A percentile compares a stretch with the other conserved stretches of the same genome.
phyloP scores from a whole-genome alignment of 2,888 invertebrate genomes.

The Amblyjoppa fuscipennis region DNA sequence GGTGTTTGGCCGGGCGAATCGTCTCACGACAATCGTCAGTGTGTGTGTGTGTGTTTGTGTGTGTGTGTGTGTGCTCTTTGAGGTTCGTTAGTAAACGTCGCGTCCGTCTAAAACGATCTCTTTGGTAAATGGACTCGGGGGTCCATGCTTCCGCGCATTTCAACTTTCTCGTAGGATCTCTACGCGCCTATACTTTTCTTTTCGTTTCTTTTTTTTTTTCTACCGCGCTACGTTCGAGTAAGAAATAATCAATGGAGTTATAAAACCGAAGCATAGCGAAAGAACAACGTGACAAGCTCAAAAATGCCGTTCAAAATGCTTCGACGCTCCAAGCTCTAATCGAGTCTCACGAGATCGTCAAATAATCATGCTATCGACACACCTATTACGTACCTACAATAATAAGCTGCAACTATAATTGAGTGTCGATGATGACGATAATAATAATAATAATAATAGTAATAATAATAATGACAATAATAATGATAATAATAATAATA shows the following conservation, averaged over 20 bases:
- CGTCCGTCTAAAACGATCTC: slow-evolving; percentile 51
- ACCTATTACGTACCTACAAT: slow-evolving; percentile 42
- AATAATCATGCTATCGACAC: slow-evolving; percentile 62
- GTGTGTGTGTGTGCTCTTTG: slow-evolving; percentile 21
- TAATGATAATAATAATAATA: slow-evolving; percentile 55
- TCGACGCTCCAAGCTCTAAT: slow-evolving; percentile 21
- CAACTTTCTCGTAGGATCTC: slow-evolving; percentile 6
- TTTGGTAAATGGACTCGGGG: slow-evolving; percentile 64
- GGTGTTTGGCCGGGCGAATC: slow-evolving; percentile 41
- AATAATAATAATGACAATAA: slow-evolving; percentile 53
- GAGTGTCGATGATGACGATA: slow-evolving; percentile 38
- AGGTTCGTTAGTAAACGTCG: slow-evolving; percentile 38
- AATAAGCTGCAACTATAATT: slow-evolving; percentile 31
- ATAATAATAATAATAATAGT: slow-evolving; percentile 54
- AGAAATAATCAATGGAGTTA: slow-evolving; percentile 46
- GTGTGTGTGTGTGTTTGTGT: neutral
- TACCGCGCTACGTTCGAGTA: slow-evolving; percentile 28
- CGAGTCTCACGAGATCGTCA: slow-evolving; percentile 54
- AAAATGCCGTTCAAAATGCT: slow-evolving; percentile 31
- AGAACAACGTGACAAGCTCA: slow-evolving; percentile 25
- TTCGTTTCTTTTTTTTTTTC: neutral
- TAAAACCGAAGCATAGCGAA: slow-evolving; percentile 33
- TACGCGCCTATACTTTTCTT: neutral
- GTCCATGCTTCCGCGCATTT: slow-evolving; percentile 34
- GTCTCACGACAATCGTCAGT: slow-evolving; percentile 24